Percentiles rank a stretch among this genome's conserved stretches.
Conservation (phyloP, 2,113 vertebrate genomes). For the Tragelaphus strepsiceros region DNA sequence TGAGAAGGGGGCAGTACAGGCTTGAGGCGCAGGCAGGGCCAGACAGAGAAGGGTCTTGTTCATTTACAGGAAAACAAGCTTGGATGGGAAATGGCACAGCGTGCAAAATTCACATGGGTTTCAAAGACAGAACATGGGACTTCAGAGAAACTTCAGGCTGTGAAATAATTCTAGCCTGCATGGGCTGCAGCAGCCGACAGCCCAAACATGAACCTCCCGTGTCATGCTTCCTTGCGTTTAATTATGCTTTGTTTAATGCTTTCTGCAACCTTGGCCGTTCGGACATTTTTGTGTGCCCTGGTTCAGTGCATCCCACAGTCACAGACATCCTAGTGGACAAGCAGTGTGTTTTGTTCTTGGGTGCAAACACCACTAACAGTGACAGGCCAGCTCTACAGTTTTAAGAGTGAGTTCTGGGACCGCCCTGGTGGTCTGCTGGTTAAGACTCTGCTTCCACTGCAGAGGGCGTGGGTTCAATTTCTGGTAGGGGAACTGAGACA, state of each 20-base stretch:
- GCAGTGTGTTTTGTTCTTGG: neutral
- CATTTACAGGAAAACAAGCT: neutral
- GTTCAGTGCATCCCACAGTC: neutral
- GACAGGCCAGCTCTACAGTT: fast-evolving
- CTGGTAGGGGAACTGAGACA: neutral
- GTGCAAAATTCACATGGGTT: neutral
- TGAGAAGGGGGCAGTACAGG: neutral
- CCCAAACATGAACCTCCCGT: fast-evolving
- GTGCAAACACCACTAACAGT: neutral
- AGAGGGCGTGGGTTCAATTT: neutral
- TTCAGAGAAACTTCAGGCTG: neutral
- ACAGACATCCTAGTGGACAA: neutral
- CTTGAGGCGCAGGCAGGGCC: neutral
- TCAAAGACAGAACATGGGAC: neutral
- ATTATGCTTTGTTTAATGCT: neutral
- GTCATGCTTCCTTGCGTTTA: neutral
- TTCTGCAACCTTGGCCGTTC: neutral
- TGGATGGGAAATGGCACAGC: too few species aligned
- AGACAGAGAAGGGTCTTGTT: neutral
- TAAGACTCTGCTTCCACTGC: neutral
- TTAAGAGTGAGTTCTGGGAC: neutral
- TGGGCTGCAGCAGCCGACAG: neutral
- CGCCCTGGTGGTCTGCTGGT: neutral
- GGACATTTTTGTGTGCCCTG: neutral
- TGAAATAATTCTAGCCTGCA: neutral